These are phyloP conservation scores for Ornithoptera priamus DNA, from an alignment of 2,888 invertebrate species.

Conservation along the genomic window DNA sequence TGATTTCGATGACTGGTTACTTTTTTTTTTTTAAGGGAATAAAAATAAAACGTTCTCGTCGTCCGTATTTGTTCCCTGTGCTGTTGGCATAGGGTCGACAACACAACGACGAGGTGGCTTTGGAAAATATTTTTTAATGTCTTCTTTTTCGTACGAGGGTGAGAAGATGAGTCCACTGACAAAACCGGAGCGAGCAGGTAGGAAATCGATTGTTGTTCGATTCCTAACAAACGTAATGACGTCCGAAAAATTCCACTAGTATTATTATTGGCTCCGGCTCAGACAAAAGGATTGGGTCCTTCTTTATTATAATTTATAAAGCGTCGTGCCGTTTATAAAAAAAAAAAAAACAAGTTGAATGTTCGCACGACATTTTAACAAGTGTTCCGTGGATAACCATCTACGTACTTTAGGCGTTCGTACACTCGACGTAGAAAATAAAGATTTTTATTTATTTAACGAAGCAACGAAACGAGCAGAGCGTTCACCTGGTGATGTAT, in stretches of 20 bases:
- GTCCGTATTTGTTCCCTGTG: slow-evolving; percentile 8
- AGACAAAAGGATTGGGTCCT: slow-evolving; percentile 45
- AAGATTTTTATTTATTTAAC: too few species aligned
- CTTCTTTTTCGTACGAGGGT: slow-evolving; percentile 51
- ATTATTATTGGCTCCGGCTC: slow-evolving; percentile 32
- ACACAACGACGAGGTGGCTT: slow-evolving; percentile 3
- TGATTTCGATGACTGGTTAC: slow-evolving; percentile 71
- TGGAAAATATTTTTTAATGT: slow-evolving; percentile 48
- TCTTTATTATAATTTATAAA: slow-evolving; percentile 16
- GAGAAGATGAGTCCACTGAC: slow-evolving; percentile 64
- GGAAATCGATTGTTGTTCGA: slow-evolving; percentile 68
- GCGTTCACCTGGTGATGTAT: too few species aligned
- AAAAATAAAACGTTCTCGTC: slow-evolving; percentile 45
- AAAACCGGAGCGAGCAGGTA: slow-evolving; percentile 62
- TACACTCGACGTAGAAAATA: too few species aligned
- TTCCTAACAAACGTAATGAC: slow-evolving; percentile 37
- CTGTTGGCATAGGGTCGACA: slow-evolving; percentile 13
- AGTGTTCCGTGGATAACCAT: too few species aligned
- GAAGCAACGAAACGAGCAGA: too few species aligned
- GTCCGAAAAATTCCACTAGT: slow-evolving; percentile 21
- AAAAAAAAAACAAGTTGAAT: not conserved
- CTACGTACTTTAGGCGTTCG: too few species aligned
- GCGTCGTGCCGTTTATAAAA: not conserved
- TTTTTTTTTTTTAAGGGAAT: slow-evolving; percentile 46
- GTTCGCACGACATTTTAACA: not conserved